These are phyloP conservation scores for Cyprinus carpio DNA, from an alignment of 2,113 vertebrate genomes.

Conservation along the genomic window DNA sequence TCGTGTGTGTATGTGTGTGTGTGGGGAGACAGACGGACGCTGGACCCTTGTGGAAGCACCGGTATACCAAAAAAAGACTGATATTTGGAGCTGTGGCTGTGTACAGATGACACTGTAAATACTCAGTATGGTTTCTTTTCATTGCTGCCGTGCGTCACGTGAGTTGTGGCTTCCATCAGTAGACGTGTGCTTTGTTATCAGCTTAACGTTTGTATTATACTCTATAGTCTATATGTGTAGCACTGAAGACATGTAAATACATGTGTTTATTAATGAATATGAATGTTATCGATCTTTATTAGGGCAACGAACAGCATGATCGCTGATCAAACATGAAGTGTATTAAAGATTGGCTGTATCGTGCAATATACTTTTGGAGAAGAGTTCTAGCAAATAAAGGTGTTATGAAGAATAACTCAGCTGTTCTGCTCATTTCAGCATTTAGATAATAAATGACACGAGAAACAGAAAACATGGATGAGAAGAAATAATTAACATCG, in stretches of 20 bases:
- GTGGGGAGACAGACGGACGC: too few relatives aligned
- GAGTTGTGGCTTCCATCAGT: constrained; percentile 71
- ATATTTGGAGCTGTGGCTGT: neutral
- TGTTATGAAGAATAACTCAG: constrained; percentile 35
- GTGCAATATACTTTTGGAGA: constrained; percentile 73
- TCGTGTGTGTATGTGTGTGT: too few relatives aligned
- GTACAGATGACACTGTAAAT: constrained; percentile 62
- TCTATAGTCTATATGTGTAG: constrained; percentile 69
- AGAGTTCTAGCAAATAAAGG: constrained; percentile 71
- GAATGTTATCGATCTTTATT: constrained; percentile 68
- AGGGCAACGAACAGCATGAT: constrained; percentile 63
- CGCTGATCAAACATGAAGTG: constrained; percentile 53
- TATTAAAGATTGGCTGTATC: constrained; percentile 67
- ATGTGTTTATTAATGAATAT: constrained; percentile 73
- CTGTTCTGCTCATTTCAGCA: neutral
- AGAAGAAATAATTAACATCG: neutral
- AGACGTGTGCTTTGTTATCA: constrained; percentile 59
- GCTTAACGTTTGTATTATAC: constrained; percentile 69
- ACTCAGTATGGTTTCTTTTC: constrained; percentile 59
- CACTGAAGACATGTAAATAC: constrained; percentile 75
- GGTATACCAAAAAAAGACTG: neutral
- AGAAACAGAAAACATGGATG: neutral
- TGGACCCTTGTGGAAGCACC: neutral
- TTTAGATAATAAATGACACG: neutral
- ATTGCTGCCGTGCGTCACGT: constrained; percentile 67